A percentile compares a stretch with the other conserved stretches of the same genome.
Evolutionary conservation across 2,888 invertebrate genomes (phyloP).

Genomic region (Drosophila cognata): DNA sequence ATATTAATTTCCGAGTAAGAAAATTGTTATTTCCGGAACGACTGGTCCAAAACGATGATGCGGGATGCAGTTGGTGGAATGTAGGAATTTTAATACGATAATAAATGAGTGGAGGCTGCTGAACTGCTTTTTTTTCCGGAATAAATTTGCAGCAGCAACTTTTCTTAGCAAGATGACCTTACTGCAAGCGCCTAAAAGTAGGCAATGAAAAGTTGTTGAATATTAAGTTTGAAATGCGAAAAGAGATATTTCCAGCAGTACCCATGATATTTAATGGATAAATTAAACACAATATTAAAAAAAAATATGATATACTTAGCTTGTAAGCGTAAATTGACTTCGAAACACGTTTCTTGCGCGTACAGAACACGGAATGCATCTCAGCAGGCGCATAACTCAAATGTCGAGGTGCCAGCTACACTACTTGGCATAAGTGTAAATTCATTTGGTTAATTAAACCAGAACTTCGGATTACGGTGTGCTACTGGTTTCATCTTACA

Average conservation of each 20-base stretch:
- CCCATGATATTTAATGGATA: neutral
- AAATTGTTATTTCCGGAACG: constrained; percentile 79
- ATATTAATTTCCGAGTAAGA: constrained; percentile 82
- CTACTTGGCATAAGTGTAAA: constrained; percentile 66
- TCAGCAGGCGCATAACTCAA: constrained; percentile 41
- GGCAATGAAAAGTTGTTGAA: constrained; percentile 48
- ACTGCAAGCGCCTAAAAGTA: constrained; percentile 39
- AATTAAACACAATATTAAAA: neutral
- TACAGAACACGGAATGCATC: constrained; percentile 32
- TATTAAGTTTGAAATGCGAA: constrained; percentile 41
- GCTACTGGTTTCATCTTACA: constrained; percentile 6
- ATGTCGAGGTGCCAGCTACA: constrained; percentile 22
- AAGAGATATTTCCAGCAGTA: neutral
- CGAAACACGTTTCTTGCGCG: neutral
- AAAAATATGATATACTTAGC: neutral
- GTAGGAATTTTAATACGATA: constrained; percentile 71
- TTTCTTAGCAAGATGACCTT: constrained; percentile 50
- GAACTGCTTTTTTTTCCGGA: constrained; percentile 31
- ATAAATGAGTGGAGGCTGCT: constrained; percentile 56
- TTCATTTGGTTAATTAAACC: constrained; percentile 77
- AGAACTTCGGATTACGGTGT: constrained; percentile 51
- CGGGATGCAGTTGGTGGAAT: constrained; percentile 4
- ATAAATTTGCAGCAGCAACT: constrained; percentile 56
- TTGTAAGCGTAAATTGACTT: neutral
- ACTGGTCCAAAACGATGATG: constrained; percentile 48